A percentile compares a stretch with the other conserved stretches of the same genome.
Conservation (phyloP, 2,113 vertebrate species). For the Notiomystis cincta region DNA sequence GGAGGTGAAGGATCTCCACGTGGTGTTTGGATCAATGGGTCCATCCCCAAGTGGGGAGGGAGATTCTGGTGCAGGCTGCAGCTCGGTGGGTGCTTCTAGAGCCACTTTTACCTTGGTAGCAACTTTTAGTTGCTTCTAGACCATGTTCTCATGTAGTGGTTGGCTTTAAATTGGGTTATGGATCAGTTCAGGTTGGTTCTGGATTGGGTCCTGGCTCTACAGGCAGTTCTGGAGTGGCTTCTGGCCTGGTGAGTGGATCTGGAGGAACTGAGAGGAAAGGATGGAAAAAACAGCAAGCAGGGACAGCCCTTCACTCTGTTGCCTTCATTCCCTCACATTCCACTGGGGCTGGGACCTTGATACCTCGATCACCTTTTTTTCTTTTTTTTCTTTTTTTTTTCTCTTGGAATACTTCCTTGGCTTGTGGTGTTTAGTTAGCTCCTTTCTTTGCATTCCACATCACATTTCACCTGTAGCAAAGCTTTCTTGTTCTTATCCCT, state of each 20-base stretch:
- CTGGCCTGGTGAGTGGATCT: not conserved
- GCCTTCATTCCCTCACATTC: not conserved
- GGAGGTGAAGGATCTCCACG: not conserved
- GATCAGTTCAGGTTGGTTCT: not conserved
- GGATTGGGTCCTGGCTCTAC: not conserved
- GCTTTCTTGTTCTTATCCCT: not conserved
- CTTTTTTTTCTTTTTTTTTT: not conserved
- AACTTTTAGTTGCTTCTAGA: not conserved
- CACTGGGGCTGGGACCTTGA: not conserved
- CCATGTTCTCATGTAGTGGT: accelerated
- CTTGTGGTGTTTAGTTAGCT: not conserved
- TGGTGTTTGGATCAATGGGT: not conserved
- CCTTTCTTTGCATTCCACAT: not conserved
- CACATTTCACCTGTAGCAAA: not conserved
- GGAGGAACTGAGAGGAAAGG: not conserved
- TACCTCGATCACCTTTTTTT: not conserved
- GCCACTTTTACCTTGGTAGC: accelerated
- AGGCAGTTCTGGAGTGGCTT: not conserved
- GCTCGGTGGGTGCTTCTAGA: accelerated
- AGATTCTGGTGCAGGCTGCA: not conserved
- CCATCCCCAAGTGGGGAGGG: not conserved
- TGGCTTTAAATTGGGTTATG: not conserved
- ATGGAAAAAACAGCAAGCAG: not conserved
- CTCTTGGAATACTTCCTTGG: not conserved
- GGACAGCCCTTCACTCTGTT: not conserved